phyloP scores from a whole-genome alignment of 2,888 invertebrate species.

The Mythimna lalbum region DNA sequence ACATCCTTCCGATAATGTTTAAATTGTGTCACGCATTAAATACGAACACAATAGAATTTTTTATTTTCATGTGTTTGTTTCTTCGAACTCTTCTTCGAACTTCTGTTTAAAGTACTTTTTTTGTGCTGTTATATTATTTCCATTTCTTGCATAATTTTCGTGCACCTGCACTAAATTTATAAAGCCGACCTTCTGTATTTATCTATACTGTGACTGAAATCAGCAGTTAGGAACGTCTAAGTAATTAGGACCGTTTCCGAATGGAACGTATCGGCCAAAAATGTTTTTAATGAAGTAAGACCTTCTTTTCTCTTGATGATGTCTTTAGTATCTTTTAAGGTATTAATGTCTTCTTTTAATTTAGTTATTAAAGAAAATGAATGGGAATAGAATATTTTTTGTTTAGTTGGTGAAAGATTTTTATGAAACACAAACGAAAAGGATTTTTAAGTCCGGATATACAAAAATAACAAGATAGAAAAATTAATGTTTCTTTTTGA shows the following conservation, averaged over 20 bases:
- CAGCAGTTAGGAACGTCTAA: slow-evolving; percentile 57
- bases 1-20: neutral
- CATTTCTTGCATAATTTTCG: neutral
- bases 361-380: neutral
- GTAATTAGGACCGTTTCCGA: slow-evolving; percentile 54
- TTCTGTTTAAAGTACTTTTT: no score
- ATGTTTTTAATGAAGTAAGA: slow-evolving; percentile 41
- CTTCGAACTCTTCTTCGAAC: no score
- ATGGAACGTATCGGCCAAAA: slow-evolving; percentile 55
- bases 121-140: neutral
- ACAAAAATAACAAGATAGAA: no score
- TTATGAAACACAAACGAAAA: neutral
- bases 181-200: neutral
- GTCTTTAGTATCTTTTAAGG: slow-evolving; percentile 16
- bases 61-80: no score
- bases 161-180: fast-evolving
- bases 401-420: neutral
- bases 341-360: slow-evolving; percentile 21
- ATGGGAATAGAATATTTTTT: neutral
- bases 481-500: no score
- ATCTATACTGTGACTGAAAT: slow-evolving; percentile 30
- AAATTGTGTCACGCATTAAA: no score
- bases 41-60: no score
- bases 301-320: slow-evolving; percentile 32
- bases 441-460: neutral